Evolutionary conservation across 2,888 invertebrate genomes (phyloP).

Genomic region (Amiota minor): DNA sequence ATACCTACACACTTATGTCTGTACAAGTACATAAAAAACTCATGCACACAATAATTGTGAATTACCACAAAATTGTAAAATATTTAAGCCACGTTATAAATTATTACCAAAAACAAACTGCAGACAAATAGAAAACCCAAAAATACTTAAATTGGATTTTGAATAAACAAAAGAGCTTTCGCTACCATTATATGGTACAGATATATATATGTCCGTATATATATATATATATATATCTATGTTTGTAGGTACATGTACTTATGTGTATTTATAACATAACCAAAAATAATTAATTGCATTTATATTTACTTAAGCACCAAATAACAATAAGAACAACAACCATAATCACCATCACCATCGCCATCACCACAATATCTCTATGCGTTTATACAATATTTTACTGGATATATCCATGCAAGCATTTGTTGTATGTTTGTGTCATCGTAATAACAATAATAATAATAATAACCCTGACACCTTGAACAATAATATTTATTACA

Average conservation of each 20-base stretch:
- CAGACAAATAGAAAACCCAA: background rate
- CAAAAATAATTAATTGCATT: background rate
- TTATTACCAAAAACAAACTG: background rate
- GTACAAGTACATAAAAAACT: background rate
- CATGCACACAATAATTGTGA: background rate
- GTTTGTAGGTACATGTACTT: background rate
- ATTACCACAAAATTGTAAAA: constrained; percentile 6
- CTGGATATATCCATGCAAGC: too few species aligned
- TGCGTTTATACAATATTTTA: too few species aligned
- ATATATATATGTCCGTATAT: background rate
- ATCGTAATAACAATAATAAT: background rate
- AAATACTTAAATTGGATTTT: background rate
- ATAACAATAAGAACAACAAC: background rate
- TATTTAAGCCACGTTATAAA: background rate
- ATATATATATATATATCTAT: background rate
- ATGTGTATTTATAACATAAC: constrained; percentile 15
- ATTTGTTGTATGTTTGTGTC: background rate
- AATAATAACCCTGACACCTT: constrained; percentile 2
- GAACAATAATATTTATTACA: background rate
- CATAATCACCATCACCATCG: background rate
- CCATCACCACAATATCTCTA: too few species aligned
- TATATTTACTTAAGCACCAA: background rate
- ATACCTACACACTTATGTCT: too few species aligned
- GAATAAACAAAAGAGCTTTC: constrained; percentile 5
- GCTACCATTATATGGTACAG: background rate